Evolutionary conservation across 2,888 invertebrate species (phyloP).

Genomic region (Sesia bembeciformis): DNA sequence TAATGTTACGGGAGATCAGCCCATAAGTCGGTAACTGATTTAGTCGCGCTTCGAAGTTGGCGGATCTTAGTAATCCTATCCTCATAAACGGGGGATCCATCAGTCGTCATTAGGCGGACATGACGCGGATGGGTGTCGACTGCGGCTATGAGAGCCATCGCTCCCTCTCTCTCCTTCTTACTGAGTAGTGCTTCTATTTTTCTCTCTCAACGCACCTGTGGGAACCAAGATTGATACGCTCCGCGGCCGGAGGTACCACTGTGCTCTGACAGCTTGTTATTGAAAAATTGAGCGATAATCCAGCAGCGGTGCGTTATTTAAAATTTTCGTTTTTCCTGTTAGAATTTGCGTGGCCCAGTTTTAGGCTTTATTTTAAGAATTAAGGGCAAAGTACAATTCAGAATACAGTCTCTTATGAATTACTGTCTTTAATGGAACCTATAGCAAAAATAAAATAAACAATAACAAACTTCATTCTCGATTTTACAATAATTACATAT

Average conservation of each 20-base stretch:
- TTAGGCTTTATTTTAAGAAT: slow-evolving; percentile 2
- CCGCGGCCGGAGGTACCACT: slow-evolving; percentile 32
- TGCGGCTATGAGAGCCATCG: slow-evolving; percentile 1
- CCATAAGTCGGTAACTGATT: slow-evolving; percentile 28
- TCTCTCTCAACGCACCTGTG: slow-evolving; percentile 34
- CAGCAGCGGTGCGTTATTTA: slow-evolving; percentile 39
- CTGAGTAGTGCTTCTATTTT: slow-evolving; percentile 7
- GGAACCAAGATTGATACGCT: slow-evolving; percentile 60
- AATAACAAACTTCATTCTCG: too few relatives aligned
- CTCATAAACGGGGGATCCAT: slow-evolving; percentile 57
- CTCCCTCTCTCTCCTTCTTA: slow-evolving; percentile 11
- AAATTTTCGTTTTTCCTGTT: slow-evolving; percentile 30
- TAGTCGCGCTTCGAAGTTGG: slow-evolving; percentile 4
- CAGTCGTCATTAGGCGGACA: slow-evolving; percentile 65
- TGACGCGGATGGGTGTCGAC: slow-evolving; percentile 23
- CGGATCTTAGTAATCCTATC: slow-evolving; percentile 50
- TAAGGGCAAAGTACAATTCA: slow-evolving; percentile 1
- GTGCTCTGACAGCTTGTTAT: slow-evolving; percentile 59
- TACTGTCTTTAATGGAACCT: too few relatives aligned
- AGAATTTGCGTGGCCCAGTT: neutral
- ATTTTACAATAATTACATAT: too few relatives aligned
- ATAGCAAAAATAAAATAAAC: too few relatives aligned
- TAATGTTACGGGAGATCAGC: slow-evolving; percentile 22
- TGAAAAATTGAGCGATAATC: slow-evolving; percentile 70
- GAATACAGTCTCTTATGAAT: too few relatives aligned